phyloP scores from a whole-genome alignment of 2,888 invertebrate species.

The Acanthosepion esculentum region DNA sequence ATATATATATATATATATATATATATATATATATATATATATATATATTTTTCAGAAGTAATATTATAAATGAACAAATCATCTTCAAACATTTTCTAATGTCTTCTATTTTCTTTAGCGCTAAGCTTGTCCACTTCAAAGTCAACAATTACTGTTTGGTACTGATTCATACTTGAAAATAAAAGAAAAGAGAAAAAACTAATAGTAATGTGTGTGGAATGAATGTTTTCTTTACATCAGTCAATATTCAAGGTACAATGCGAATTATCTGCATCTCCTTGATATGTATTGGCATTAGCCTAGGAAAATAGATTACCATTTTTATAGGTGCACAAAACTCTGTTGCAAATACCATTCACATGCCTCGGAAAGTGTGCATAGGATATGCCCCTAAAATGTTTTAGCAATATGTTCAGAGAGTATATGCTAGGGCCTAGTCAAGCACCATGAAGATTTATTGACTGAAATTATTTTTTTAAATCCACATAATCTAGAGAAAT shows the following conservation, averaged over 20 bases:
- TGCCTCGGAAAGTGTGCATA: neutral
- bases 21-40: neutral
- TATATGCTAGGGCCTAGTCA: neutral
- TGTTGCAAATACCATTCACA: neutral
- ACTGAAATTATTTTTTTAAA: neutral
- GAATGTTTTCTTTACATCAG: neutral
- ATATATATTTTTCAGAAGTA: neutral
- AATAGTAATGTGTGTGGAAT: neutral
- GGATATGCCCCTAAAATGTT: neutral
- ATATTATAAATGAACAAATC: neutral
- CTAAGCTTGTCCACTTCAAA: neutral
- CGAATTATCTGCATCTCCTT: neutral
- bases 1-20: neutral
- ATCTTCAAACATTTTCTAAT: neutral
- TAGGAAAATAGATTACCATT: neutral
- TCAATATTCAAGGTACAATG: neutral
- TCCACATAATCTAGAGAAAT: too few relatives aligned
- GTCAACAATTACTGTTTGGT: neutral
- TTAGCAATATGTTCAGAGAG: neutral
- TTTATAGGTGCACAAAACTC: neutral
- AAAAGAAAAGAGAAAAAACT: neutral
- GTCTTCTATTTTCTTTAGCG: neutral
- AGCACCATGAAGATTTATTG: neutral
- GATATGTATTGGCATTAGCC: neutral
- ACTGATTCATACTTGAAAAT: neutral